These are phyloP conservation scores for Byasa hedistus DNA, from an alignment of 2,888 invertebrate species.

Conservation along the genomic window DNA sequence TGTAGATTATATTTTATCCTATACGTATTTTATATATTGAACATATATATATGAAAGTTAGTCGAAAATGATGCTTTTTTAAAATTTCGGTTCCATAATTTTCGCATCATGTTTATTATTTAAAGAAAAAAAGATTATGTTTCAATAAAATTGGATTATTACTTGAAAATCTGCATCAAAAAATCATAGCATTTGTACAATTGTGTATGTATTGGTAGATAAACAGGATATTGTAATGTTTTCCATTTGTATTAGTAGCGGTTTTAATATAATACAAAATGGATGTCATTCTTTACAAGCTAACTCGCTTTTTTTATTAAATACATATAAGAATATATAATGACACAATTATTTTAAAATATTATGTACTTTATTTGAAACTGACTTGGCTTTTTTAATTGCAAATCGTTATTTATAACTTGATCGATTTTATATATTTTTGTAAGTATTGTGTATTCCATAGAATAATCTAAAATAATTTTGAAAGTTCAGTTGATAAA, in stretches of 20 bases:
- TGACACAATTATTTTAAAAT: neutral
- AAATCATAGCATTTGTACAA: neutral
- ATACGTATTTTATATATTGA: too few species aligned
- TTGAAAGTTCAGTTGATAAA: neutral
- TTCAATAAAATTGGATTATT: neutral
- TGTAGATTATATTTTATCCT: too few species aligned
- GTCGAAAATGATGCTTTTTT: too few species aligned
- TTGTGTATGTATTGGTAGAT: neutral
- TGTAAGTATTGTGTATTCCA: neutral
- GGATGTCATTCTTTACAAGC: too few species aligned
- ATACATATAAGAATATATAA: neutral
- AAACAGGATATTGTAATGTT: neutral
- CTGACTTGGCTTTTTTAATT: neutral
- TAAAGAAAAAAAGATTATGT: neutral
- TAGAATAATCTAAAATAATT: neutral
- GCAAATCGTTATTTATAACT: neutral
- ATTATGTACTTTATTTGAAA: neutral
- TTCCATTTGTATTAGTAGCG: neutral
- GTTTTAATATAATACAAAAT: neutral
- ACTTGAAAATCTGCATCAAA: neutral
- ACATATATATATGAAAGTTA: too few species aligned
- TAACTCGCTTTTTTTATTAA: too few species aligned
- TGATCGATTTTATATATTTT: conserved; percentile 4
- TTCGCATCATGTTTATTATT: too few species aligned
- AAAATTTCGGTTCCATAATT: too few species aligned